A percentile compares a stretch with the other conserved stretches of the same genome.
phyloP scores from a whole-genome alignment of 2,888 invertebrate species.

The Drosophila suboccidentalis region DNA sequence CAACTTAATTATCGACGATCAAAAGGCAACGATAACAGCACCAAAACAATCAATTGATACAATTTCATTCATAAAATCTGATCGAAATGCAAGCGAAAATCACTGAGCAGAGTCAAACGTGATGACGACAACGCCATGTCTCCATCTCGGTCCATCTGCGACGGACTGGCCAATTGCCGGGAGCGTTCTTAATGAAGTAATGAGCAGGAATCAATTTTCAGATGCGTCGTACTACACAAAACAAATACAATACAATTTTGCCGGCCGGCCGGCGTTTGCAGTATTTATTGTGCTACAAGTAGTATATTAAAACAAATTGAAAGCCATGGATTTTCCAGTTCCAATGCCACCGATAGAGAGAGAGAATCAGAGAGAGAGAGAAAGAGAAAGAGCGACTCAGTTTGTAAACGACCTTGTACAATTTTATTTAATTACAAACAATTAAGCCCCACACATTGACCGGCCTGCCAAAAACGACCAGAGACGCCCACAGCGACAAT shows the following conservation, averaged over 20 bases:
- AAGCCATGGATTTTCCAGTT: slow-evolving; percentile 63
- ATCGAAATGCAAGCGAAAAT: slow-evolving; percentile 77
- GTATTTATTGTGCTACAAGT: slow-evolving; percentile 39
- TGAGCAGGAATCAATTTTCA: slow-evolving; percentile 81
- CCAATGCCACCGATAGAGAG: slow-evolving; percentile 35
- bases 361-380: background rate
- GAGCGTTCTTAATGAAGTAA: slow-evolving; percentile 73
- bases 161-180: slow-evolving; percentile 34
- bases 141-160: slow-evolving; percentile 28
- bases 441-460: slow-evolving; percentile 61
- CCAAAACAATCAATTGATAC: slow-evolving; percentile 81
- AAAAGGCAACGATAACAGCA: slow-evolving; percentile 78
- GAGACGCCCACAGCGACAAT: slow-evolving; percentile 41
- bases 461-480: slow-evolving; percentile 48
- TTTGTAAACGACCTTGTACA: slow-evolving; percentile 80
- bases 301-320: slow-evolving; percentile 77
- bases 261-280: slow-evolving; percentile 75
- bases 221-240: slow-evolving; percentile 45
- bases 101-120: slow-evolving; percentile 41
- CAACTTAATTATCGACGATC: slow-evolving; percentile 78
- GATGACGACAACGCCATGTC: slow-evolving; percentile 41
- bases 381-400: slow-evolving; percentile 6
- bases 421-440: slow-evolving; percentile 82
- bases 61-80: slow-evolving; percentile 79
- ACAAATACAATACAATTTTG: slow-evolving; percentile 61